A percentile compares a stretch with the other conserved stretches of the same genome.
Conservation (phyloP, 1,140 invertebrate genomes). For the Pseudomyrmex gracilis region DNA sequence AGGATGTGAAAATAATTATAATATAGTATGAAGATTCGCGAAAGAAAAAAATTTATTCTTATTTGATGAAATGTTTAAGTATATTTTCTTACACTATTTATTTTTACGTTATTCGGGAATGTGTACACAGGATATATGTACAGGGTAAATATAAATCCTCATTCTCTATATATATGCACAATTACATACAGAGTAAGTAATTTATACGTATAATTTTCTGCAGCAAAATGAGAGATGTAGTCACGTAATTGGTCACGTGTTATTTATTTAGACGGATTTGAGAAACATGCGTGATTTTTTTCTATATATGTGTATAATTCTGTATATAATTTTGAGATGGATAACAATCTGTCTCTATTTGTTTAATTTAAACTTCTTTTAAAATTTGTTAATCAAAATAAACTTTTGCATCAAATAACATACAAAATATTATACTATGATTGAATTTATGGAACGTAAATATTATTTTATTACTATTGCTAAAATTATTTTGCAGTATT, state of each 20-base stretch:
- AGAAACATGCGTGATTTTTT: slow-evolving; percentile 26
- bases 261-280: slow-evolving; percentile 20
- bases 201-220: not conserved
- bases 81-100: slow-evolving; percentile 31
- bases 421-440: slow-evolving; percentile 28
- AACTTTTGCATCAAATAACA: slow-evolving; percentile 2
- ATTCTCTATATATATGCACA: slow-evolving; percentile 40
- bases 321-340: no score
- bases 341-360: no score
- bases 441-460: not conserved
- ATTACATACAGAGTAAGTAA: not conserved
- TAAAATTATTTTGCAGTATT: not conserved
- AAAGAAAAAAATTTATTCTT: slow-evolving; percentile 22
- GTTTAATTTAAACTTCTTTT: not conserved
- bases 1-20: not conserved
- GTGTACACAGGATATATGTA: slow-evolving; percentile 22
- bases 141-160: slow-evolving; percentile 17
- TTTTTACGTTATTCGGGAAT: slow-evolving; percentile 2
- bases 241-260: no score
- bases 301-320: not conserved
- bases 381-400: slow-evolving; percentile 18
- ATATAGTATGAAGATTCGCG: not conserved
- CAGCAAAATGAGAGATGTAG: slow-evolving; percentile 12
- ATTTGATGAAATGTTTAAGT: slow-evolving; percentile 32
- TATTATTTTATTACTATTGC: not conserved